These are phyloP conservation scores for Nyctereutes procyonoides DNA, from an alignment of 2,113 vertebrate genomes.

Conservation along the genomic window DNA sequence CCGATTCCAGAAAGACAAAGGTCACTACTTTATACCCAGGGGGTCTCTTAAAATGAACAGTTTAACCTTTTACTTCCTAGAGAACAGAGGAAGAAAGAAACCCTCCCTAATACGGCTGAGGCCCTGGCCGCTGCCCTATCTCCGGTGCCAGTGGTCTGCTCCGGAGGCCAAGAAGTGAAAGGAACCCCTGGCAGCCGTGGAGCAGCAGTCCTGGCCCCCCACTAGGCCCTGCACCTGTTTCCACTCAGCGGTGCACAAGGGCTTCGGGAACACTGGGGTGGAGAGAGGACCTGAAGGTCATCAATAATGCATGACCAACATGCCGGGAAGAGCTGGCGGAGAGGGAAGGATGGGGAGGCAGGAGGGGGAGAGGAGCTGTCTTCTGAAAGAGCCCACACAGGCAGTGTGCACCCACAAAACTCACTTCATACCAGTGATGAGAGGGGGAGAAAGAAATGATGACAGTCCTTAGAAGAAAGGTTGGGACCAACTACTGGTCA, in stretches of 20 bases:
- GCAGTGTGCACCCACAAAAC: neutral
- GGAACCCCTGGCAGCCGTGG: slow-evolving; percentile 19
- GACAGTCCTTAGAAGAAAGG: neutral
- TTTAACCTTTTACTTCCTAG: slow-evolving; percentile 33
- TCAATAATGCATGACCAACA: slow-evolving; percentile 78
- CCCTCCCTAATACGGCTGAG: neutral
- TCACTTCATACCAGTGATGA: neutral
- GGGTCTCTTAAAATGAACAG: slow-evolving; percentile 46
- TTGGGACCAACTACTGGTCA: neutral
- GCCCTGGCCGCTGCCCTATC: neutral
- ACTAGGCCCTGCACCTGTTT: slow-evolving; percentile 75
- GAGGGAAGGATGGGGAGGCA: neutral
- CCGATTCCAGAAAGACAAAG: neutral
- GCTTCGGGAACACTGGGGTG: neutral
- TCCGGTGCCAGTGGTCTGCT: slow-evolving; percentile 40
- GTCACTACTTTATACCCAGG: accelerated
- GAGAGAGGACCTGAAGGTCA: slow-evolving; percentile 23
- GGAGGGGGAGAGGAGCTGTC: neutral
- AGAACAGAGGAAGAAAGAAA: neutral
- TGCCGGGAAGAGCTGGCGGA: neutral
- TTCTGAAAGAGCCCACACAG: neutral
- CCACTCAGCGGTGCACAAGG: slow-evolving; percentile 74
- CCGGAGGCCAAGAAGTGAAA: slow-evolving; percentile 76
- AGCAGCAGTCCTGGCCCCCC: slow-evolving; percentile 51
- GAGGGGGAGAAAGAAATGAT: neutral